Evolutionary conservation across 2,888 invertebrate genomes (phyloP).

Genomic region (Hypomecis atomaria): DNA sequence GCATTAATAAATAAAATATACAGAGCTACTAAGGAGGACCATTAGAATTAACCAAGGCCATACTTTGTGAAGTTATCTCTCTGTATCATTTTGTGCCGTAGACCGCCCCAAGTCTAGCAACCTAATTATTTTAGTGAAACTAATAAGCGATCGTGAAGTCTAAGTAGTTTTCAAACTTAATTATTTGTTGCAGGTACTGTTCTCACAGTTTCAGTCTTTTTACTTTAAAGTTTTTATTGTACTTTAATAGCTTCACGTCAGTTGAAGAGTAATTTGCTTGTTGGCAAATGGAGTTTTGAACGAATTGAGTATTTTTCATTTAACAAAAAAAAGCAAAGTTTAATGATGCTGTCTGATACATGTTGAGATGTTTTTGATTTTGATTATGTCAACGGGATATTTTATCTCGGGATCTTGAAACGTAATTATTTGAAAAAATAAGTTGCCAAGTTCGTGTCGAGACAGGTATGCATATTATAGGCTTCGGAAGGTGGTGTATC

Average conservation of each 20-base stretch:
- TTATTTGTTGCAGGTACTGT: constrained; percentile 45
- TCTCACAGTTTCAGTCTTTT: constrained; percentile 40
- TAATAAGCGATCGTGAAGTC: constrained; percentile 43
- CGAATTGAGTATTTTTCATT: neutral
- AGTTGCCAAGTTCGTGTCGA: too few relatives aligned
- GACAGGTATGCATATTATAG: too few relatives aligned
- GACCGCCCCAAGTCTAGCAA: constrained; percentile 13
- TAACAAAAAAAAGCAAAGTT: neutral
- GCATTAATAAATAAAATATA: too few relatives aligned
- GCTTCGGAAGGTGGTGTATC: too few relatives aligned
- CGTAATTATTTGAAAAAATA: too few relatives aligned
- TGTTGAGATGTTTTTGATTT: too few relatives aligned
- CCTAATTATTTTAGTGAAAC: constrained; percentile 40
- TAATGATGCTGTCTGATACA: neutral
- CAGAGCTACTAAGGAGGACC: too few relatives aligned
- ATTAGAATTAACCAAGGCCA: too few relatives aligned
- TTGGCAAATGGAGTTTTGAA: neutral
- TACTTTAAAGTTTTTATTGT: constrained; percentile 40
- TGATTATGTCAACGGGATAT: too few relatives aligned
- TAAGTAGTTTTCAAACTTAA: constrained; percentile 48
- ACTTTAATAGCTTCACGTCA: constrained; percentile 22
- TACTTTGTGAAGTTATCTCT: neutral
- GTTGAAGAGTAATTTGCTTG: constrained; percentile 9
- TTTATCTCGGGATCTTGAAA: too few relatives aligned
- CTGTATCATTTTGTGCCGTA: constrained; percentile 3